Conservation (phyloP, 2,797 vertebrate species). For the Pseudocheirus occidentalis region DNA sequence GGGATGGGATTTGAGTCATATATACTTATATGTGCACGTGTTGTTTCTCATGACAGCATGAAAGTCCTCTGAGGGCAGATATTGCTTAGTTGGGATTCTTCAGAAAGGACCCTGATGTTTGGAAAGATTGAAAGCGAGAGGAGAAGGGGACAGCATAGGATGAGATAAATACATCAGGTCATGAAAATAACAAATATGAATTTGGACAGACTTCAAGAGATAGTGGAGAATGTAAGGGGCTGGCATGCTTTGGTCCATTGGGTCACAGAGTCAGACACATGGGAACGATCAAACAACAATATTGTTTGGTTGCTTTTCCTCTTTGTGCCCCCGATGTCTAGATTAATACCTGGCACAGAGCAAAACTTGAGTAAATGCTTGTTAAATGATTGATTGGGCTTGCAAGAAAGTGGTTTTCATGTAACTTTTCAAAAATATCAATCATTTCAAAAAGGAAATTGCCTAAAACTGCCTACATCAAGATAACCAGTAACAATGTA, state of each 20-base stretch:
- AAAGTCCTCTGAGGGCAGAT: neutral
- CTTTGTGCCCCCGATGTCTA: rapidly evolving
- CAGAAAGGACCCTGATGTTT: neutral
- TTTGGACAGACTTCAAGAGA: neutral
- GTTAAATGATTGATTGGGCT: neutral
- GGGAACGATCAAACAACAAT: neutral
- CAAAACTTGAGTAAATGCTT: neutral
- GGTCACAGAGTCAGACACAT: neutral
- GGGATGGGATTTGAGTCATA: neutral
- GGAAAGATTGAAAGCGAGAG: neutral
- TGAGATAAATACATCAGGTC: neutral
- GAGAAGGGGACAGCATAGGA: neutral
- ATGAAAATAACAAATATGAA: neutral
- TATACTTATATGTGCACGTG: neutral
- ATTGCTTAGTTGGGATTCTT: neutral
- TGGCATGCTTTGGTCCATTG: neutral
- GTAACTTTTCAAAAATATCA: slow-evolving; percentile 10
- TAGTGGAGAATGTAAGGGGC: neutral
- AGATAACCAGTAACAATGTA: neutral
- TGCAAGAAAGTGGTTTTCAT: neutral
- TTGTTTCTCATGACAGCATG: neutral
- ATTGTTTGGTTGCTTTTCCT: neutral
- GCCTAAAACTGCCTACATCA: neutral
- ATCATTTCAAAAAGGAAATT: slow-evolving; percentile 15
- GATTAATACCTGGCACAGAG: neutral